Percentiles rank a stretch among this genome's conserved stretches.
These are phyloP conservation scores for Tokudaia tokunoshimensis DNA, from an alignment of 2,797 vertebrate species.

Conservation along the genomic window DNA sequence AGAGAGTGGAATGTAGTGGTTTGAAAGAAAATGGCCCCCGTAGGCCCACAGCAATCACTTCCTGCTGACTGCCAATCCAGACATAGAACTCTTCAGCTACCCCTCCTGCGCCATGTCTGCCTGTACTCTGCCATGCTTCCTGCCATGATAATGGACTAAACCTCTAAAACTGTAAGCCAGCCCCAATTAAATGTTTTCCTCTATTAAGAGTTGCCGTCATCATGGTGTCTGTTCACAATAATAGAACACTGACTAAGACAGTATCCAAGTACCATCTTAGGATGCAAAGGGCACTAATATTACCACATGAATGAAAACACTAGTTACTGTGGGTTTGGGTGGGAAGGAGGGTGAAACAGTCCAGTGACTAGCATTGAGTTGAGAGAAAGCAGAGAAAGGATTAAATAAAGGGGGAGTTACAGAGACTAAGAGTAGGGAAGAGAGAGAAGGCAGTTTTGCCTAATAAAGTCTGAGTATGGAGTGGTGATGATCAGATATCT, in stretches of 20 bases:
- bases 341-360: neutral
- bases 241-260: neutral
- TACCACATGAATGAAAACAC: too few species aligned
- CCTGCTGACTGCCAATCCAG: neutral
- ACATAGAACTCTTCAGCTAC: neutral
- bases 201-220: too few species aligned
- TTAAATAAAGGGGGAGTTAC: neutral
- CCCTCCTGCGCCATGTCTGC: neutral
- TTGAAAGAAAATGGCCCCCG: too few species aligned
- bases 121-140: neutral
- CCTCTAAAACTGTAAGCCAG: too few species aligned
- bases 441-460: neutral
- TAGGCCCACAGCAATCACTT: neutral
- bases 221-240: neutral
- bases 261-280: neutral
- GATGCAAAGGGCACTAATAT: neutral
- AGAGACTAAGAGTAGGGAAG: neutral
- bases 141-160: too few species aligned
- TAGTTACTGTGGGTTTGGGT: neutral
- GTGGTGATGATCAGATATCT: neutral
- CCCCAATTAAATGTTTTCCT: neutral
- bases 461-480: neutral
- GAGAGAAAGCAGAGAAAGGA: neutral
- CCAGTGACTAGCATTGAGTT: neutral
- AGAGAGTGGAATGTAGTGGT: neutral